A percentile compares a stretch with the other conserved stretches of the same genome.
Evolutionary conservation across 2,797 vertebrate genomes (phyloP).

Genomic region (Peromyscus nudipes): DNA sequence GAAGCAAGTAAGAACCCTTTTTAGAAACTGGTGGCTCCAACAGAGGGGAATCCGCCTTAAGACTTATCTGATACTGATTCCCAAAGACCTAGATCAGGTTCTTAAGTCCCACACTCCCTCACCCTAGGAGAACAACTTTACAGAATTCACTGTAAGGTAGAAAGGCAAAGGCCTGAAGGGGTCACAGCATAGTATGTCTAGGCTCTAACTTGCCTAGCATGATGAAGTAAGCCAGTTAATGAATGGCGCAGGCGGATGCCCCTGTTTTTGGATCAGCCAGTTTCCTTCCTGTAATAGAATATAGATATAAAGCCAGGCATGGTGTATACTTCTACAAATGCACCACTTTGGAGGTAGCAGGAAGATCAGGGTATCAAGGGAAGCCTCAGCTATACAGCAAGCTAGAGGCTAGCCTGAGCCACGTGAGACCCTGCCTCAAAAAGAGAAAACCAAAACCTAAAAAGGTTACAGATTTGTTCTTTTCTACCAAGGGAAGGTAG

Average conservation of each 20-base stretch:
- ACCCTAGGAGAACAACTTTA: background rate
- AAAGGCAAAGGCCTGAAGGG: background rate
- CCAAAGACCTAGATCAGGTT: background rate
- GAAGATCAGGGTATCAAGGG: background rate
- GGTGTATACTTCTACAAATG: background rate
- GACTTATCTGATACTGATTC: background rate
- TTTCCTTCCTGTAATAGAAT: background rate
- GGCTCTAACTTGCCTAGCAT: background rate
- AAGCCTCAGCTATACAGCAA: background rate
- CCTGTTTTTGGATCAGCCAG: background rate
- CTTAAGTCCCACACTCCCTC: background rate
- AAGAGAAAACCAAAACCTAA: background rate
- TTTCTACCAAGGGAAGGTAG: constrained; percentile 24
- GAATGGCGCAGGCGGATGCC: constrained; percentile 27
- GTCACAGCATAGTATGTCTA: constrained; percentile 28
- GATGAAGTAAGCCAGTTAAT: background rate
- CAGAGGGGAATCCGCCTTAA: background rate
- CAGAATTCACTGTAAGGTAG: background rate
- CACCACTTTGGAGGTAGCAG: background rate
- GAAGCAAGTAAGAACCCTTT: background rate
- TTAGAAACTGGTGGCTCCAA: background rate
- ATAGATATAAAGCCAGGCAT: background rate
- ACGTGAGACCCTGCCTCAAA: background rate
- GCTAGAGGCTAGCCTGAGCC: background rate
- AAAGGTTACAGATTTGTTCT: constrained; percentile 4